These are phyloP conservation scores for Drosophila paramelanica DNA, from an alignment of 2,888 invertebrate genomes.

Conservation along the genomic window DNA sequence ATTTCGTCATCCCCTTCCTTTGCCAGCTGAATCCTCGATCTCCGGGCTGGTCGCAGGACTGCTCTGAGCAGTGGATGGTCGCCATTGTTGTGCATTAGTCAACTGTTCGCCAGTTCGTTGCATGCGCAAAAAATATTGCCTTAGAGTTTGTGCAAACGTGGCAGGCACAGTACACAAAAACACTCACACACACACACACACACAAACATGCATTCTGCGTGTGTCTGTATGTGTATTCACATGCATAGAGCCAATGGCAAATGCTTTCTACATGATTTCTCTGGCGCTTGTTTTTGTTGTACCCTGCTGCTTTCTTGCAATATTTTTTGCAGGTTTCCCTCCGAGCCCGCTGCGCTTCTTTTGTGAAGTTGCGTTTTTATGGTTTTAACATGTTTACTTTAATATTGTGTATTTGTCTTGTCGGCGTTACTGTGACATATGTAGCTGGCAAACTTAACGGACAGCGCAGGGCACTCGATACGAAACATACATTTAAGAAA, in stretches of 20 bases:
- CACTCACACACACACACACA: conserved; percentile 19
- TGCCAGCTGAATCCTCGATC: neutral
- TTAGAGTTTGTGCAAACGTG: conserved; percentile 64
- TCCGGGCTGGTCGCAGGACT: conserved; percentile 4
- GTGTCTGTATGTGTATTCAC: neutral
- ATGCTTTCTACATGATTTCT: conserved; percentile 75
- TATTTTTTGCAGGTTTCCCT: conserved; percentile 47
- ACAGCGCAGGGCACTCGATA: conserved; percentile 16
- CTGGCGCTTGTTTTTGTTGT: conserved; percentile 61
- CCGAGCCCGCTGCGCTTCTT: conserved; percentile 31
- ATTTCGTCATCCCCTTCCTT: conserved; percentile 56
- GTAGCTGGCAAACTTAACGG: conserved; percentile 24
- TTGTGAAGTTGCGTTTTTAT: conserved; percentile 74
- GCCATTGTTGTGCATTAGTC: conserved; percentile 72
- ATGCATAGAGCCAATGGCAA: conserved; percentile 32
- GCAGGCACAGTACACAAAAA: conserved; percentile 39
- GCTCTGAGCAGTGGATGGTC: conserved; percentile 17
- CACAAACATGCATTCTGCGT: neutral
- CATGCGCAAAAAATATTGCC: conserved; percentile 71
- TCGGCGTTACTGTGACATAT: conserved; percentile 74
- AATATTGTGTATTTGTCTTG: conserved; percentile 80
- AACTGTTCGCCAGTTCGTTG: conserved; percentile 58
- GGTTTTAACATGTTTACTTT: conserved; percentile 81
- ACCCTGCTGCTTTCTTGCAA: conserved; percentile 45
- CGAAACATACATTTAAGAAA: neutral